A percentile compares a stretch with the other conserved stretches of the same genome.
These are phyloP conservation scores for Syngnathus floridae DNA, from an alignment of 2,113 vertebrate species.

Conservation along the genomic window DNA sequence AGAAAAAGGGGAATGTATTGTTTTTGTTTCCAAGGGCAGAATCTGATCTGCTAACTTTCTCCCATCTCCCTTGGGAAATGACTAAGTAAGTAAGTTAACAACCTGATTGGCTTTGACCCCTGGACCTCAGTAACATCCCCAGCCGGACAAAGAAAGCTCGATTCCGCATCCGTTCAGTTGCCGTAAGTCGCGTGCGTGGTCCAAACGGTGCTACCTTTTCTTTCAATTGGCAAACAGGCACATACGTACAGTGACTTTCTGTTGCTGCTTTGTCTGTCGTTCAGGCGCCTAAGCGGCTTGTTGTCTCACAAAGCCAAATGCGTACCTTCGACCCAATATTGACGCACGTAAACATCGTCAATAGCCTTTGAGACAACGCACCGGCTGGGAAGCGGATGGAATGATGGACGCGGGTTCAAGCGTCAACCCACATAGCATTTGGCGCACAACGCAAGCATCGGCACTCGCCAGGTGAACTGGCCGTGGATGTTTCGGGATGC, in stretches of 20 bases:
- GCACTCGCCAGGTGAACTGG: too few species aligned
- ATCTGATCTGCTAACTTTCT: not conserved
- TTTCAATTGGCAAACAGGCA: not conserved
- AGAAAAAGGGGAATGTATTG: not conserved
- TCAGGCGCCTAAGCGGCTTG: too few species aligned
- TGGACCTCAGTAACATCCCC: constrained; percentile 46
- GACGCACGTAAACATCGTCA: too few species aligned
- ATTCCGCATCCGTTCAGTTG: constrained; percentile 35
- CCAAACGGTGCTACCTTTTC: not conserved
- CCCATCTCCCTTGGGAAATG: constrained; percentile 28
- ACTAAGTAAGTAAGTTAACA: constrained; percentile 27
- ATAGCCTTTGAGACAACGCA: too few species aligned
- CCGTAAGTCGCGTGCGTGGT: not conserved
- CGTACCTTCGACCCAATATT: too few species aligned
- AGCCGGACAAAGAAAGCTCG: constrained; percentile 53
- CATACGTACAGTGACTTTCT: not conserved
- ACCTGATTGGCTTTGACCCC: constrained; percentile 48
- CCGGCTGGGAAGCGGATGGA: too few species aligned
- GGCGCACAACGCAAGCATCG: too few species aligned
- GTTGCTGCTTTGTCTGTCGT: too few species aligned
- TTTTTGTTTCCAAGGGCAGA: constrained; percentile 1
- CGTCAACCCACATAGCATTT: too few species aligned
- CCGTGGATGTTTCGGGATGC: too few species aligned
- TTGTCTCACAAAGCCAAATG: too few species aligned
- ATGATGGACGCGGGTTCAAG: too few species aligned